Base-by-base conservation (phyloP, 2,888 invertebrate species). In the Neoitamus cyanurus region DNA sequence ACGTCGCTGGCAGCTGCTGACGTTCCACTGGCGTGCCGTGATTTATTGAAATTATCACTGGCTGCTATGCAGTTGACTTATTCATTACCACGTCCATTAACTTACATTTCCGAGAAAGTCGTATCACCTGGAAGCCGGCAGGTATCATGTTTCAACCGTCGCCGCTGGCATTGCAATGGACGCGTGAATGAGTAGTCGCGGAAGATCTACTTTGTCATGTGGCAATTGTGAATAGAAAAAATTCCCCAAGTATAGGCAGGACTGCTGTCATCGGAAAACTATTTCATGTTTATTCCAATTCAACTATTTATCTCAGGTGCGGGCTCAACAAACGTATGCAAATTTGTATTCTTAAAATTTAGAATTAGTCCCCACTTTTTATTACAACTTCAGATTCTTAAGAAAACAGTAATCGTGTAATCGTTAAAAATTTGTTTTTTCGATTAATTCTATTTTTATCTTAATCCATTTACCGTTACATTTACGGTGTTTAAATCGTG, bases 21-120 rank as follows among this genome's bases (percentile, higher is more conserved):
- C 58, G 25, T 58, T 25, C 6, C 25, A 25, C 20, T 58, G 58
- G 9, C 9, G 58, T 58, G 20, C 20, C 20, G 75, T 75, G 75
- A 75, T 75, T 75, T 75, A 75, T 42, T 75, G 20, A 75, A 42
- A 36, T 73, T 58, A 58, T 58, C 15, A 58, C 25, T 15, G 25
- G 11, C 58, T 9, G 20, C 20, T 20, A 2, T n/a, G 25, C 58
- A 25, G 25, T 70, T 73, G 73, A 73, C 42, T 37, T 75, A 75
- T 75, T 75, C 75, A 75, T 42, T 75, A 42, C 42, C 42, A 75
- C 37, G 25, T 42, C 36, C 28, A 34, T 20, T 75, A 42, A 42
- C 36, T 75, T 20, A 9, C 42, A 37, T 42, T 75, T 75, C 75
- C 20, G 11, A 75, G 75, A 75, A 75, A 42, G 42, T 37, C 20